Evolutionary conservation across 2,797 vertebrate genomes (phyloP).

Genomic region (Argentina silus): DNA sequence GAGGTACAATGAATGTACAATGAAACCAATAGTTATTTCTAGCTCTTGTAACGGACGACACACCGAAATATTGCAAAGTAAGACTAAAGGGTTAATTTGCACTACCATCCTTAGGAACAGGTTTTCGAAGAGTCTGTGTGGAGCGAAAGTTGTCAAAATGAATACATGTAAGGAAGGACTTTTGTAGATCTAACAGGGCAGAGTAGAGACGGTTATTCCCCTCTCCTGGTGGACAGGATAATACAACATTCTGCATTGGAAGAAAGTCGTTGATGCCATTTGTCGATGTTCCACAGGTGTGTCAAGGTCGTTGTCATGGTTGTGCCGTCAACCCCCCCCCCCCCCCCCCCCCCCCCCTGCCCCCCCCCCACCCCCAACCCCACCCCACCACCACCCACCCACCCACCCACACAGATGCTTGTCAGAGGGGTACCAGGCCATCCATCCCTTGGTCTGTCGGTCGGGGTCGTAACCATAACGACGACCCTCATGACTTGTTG

Average conservation of each 20-base stretch:
- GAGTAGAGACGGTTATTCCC: constrained; percentile 21
- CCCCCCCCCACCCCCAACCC: neutral
- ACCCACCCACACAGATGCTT: constrained; percentile 2
- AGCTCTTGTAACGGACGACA: constrained; percentile 14
- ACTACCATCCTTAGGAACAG: neutral
- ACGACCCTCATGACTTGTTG: constrained; percentile 90
- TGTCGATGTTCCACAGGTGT: constrained; percentile 23
- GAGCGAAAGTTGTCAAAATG: constrained; percentile 5
- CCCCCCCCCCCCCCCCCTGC: neutral
- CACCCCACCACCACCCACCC: neutral
- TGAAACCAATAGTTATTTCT: constrained; percentile 5
- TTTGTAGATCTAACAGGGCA: constrained; percentile 1
- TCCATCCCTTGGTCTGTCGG: constrained; percentile 17
- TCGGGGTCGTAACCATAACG: constrained; percentile 37
- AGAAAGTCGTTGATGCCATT: constrained; percentile 40
- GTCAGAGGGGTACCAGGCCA: constrained; percentile 1
- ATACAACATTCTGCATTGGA: constrained; percentile 39
- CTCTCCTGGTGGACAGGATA: constrained; percentile 19
- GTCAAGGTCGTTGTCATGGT: constrained; percentile 24
- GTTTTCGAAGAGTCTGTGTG: constrained; percentile 2
- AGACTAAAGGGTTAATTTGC: constrained; percentile 12
- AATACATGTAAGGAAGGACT: neutral
- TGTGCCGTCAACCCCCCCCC: constrained; percentile 9
- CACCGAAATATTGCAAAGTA: constrained; percentile 13
- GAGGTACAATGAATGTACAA: constrained; percentile 17